phyloP scores from a whole-genome alignment of 2,113 vertebrate genomes.

The Alaudala cheleensis region DNA sequence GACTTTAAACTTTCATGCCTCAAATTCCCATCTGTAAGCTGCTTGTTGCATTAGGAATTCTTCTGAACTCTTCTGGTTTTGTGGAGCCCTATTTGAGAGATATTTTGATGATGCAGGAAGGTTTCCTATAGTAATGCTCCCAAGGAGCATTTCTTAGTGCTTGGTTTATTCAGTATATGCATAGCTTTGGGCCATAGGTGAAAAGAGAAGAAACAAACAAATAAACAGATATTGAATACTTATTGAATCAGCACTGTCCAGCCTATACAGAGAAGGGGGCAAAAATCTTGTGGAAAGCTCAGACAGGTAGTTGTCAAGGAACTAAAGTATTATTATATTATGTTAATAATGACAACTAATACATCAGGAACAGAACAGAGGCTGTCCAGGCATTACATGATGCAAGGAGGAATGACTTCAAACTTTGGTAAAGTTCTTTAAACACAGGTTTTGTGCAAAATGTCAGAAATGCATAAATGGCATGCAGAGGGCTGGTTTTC shows the following conservation, averaged over 20 bases:
- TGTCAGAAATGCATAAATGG: not conserved
- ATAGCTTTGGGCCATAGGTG: not conserved
- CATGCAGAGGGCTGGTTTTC: not conserved
- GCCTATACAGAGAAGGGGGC: not conserved
- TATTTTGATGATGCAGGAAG: not conserved
- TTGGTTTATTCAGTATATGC: not conserved
- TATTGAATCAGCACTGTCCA: not conserved
- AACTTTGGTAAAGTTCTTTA: not conserved
- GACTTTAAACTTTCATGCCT: not conserved
- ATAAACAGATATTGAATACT: not conserved
- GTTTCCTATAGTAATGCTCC: not conserved
- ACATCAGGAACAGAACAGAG: not conserved
- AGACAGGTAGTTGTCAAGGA: not conserved
- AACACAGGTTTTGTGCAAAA: not conserved
- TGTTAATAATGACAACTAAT: not conserved
- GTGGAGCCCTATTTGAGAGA: not conserved
- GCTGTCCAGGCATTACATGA: not conserved
- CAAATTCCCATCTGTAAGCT: not conserved
- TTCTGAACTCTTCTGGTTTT: not conserved
- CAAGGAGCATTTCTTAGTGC: not conserved
- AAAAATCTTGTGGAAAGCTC: not conserved
- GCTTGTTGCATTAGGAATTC: not conserved
- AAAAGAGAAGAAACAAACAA: not conserved
- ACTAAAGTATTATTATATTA: rapidly evolving
- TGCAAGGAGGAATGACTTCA: not conserved